Evolutionary conservation across 2,888 invertebrate species (phyloP).

Genomic region (Podotricha telesiphe): DNA sequence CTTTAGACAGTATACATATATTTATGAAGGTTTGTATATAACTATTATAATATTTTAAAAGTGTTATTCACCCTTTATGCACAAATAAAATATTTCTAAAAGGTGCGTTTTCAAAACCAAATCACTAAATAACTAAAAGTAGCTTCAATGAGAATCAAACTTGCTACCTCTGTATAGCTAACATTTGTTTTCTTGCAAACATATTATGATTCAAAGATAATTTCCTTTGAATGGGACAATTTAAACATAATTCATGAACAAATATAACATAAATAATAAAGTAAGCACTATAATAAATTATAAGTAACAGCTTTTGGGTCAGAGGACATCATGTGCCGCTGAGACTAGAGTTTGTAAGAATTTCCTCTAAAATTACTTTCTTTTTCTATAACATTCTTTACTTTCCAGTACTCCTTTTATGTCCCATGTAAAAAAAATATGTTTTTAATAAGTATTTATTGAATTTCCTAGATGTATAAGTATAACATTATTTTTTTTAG

Average conservation of each 20-base stretch:
- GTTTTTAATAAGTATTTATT: too few species aligned
- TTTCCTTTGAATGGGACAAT: not conserved
- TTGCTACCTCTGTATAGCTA: not conserved
- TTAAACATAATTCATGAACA: slow-evolving; percentile 17
- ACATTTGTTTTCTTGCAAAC: not conserved
- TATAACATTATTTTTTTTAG: too few species aligned
- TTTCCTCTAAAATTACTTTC: not conserved
- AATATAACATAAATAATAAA: slow-evolving; percentile 24
- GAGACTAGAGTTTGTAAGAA: not conserved
- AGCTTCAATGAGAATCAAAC: not conserved
- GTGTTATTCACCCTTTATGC: too few species aligned
- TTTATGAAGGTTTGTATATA: too few species aligned
- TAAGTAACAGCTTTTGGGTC: slow-evolving; percentile 20
- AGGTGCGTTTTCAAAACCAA: too few species aligned
- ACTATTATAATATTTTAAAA: too few species aligned
- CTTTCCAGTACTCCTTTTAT: too few species aligned
- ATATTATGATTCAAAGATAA: slow-evolving; percentile 1
- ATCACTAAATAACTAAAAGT: too few species aligned
- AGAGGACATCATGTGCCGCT: slow-evolving; percentile 5
- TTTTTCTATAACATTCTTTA: not conserved
- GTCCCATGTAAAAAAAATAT: too few species aligned
- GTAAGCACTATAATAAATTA: slow-evolving; percentile 25
- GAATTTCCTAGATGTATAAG: too few species aligned
- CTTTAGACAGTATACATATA: too few species aligned
- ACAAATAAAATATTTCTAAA: too few species aligned